Percentiles rank a stretch among this genome's conserved stretches.
Evolutionary conservation across 2,113 vertebrate genomes (phyloP).

Genomic region (Festucalex cinctus): DNA sequence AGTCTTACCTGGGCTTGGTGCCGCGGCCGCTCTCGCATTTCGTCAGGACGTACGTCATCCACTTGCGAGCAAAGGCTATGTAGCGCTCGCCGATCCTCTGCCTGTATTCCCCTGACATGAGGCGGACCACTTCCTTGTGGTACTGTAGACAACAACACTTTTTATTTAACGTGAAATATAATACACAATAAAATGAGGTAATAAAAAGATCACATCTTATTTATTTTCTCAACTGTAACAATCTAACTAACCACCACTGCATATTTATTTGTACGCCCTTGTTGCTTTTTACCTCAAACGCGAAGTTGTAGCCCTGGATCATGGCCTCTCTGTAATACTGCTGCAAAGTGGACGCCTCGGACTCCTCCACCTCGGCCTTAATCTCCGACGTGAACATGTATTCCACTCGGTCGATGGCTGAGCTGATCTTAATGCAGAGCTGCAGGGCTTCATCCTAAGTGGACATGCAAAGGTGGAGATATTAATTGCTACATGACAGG

Average conservation of each 20-base stretch:
- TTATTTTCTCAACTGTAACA: not conserved
- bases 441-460: slow-evolving; percentile 86
- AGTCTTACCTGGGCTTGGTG: slow-evolving; percentile 89
- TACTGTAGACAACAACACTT: slow-evolving; percentile 75
- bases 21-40: slow-evolving; percentile 97
- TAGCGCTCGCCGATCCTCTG: slow-evolving; percentile 96
- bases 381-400: slow-evolving; percentile 92
- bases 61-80: slow-evolving; percentile 93
- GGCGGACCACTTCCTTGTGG: slow-evolving; percentile 96
- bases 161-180: not conserved
- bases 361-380: slow-evolving; percentile 90
- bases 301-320: slow-evolving; percentile 98
- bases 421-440: slow-evolving; percentile 90
- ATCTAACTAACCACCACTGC: not conserved
- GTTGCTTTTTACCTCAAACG: slow-evolving; percentile 86
- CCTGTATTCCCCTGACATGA: slow-evolving; percentile 96
- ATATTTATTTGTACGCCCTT: not conserved
- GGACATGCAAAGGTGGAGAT: not conserved
- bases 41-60: slow-evolving; percentile 98
- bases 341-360: slow-evolving; percentile 86
- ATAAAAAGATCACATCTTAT: not conserved
- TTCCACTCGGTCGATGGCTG: slow-evolving; percentile 89
- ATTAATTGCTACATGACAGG: not conserved
- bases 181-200: not conserved
- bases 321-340: slow-evolving; percentile 97